Base-by-base conservation (phyloP, 2,797 vertebrate species). In the Sorex maritimensis region DNA sequence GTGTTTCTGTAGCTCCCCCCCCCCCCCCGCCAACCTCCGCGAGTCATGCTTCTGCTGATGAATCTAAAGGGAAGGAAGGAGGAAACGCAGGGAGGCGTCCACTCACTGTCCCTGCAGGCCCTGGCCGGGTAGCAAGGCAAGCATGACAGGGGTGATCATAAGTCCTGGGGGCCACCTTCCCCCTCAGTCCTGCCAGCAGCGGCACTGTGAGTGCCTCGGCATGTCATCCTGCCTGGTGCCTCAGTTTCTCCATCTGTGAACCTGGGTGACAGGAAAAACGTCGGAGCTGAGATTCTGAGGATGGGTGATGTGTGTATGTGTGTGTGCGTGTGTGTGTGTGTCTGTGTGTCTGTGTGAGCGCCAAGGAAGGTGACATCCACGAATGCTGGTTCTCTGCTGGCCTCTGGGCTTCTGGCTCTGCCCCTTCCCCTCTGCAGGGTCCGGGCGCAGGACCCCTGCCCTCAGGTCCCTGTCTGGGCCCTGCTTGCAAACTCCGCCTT, bases 401-500 rank as follows among this genome's bases (percentile, higher is more conserved):
- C 49, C 69, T 74, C 49, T 2, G 5, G 28, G 78, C 9, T 30
- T 61, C 5, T n/a, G 52, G 28, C n/a, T 0, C 81, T 89, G 3
- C 75, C 11, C 34, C 8, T 44, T 6, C 44, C 52, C 44, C 52
- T 41, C 68, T 74, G 17, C 28, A 67, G 82, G 38, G 23, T 4
- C 26, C 24, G 82, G n/a, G 10, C 15, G 4, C n/a, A 30, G 17
- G n/a, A 61, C 58, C 21, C 58, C 58, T 61, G 21, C 58, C 58
- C 21, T 15, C 15, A 61, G 58, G 17, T 7, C 19, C 58, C 58
- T 21, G 58, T 61, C 58, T 74, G 73, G 46, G 78, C 71, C 8
- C 1, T 87, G 81, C 94, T 85, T 94, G 81, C 81, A 86, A 90
- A 94, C 78, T 23, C 49, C 11, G 38, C 6, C 78, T 80, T 86